A percentile compares a stretch with the other conserved stretches of the same genome.
Evolutionary conservation across 1,140 invertebrate species (phyloP).

Genomic region (Euwallacea fornicatus): DNA sequence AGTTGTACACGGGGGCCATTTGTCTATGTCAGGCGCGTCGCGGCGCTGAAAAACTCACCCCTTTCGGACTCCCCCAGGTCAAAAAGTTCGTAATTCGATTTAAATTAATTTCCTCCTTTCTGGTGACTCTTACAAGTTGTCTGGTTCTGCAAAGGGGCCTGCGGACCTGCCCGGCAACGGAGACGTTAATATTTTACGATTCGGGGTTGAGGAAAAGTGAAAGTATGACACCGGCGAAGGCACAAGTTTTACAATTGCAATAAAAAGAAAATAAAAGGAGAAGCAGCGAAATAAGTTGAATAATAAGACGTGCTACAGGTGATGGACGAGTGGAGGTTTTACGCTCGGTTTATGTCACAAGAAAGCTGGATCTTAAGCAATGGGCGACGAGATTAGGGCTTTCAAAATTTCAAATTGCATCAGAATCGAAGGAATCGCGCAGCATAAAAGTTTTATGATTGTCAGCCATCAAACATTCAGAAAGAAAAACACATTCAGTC

Average conservation of each 20-base stretch:
- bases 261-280: slow-evolving; percentile 27
- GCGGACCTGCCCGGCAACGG: not conserved
- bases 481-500: too few relatives aligned
- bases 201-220: slow-evolving; percentile 2
- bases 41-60: slow-evolving; percentile 16
- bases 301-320: slow-evolving; percentile 24
- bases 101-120: slow-evolving; percentile 15
- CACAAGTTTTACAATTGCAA: slow-evolving; percentile 18
- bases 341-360: slow-evolving; percentile 3
- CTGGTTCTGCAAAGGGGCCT: not conserved
- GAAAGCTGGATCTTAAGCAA: too few relatives aligned
- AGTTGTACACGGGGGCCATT: slow-evolving; percentile 15
- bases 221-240: not conserved
- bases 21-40: slow-evolving; percentile 20
- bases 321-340: slow-evolving; percentile 11
- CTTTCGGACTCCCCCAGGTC: not conserved
- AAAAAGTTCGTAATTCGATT: slow-evolving; percentile 18
- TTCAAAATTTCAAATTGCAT: too few relatives aligned
- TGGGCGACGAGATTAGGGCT: too few relatives aligned
- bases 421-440: too few relatives aligned
- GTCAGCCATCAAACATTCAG: too few relatives aligned
- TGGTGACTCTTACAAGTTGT: not conserved
- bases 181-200: slow-evolving; percentile 16
- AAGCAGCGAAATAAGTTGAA: slow-evolving; percentile 8
- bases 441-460: too few relatives aligned